Evolutionary conservation across 2,113 vertebrate species (phyloP).

Genomic region (Epinephelus lanceolatus): DNA sequence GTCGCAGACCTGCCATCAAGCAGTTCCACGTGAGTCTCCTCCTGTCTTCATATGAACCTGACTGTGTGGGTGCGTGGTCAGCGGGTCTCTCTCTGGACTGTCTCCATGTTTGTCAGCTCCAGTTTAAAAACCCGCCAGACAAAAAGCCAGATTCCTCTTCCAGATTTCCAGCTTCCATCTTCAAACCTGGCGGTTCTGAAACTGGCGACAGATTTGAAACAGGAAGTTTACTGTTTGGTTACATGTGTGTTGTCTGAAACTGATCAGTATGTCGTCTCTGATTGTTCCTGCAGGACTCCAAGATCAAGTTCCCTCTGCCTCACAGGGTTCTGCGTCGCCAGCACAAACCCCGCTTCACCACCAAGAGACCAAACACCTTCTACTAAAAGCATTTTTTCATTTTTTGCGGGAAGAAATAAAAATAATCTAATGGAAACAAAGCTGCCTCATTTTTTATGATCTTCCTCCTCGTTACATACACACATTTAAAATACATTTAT

Average conservation of each 20-base stretch:
- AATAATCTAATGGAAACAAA: neutral
- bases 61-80: too few species aligned
- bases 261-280: neutral
- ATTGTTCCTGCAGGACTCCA: conserved; percentile 89
- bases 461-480: too few species aligned
- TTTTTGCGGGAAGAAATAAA: conserved; percentile 84
- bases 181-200: conserved; percentile 71
- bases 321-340: conserved; percentile 96
- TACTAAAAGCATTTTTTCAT: conserved; percentile 83
- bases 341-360: conserved; percentile 98
- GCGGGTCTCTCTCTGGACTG: conserved; percentile 76
- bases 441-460: neutral
- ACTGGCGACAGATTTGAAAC: conserved; percentile 56
- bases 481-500: too few species aligned
- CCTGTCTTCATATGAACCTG: too few species aligned
- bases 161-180: conserved; percentile 71
- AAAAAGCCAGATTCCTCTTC: conserved; percentile 78
- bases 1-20: conserved; percentile 96
- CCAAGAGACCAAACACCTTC: conserved; percentile 99
- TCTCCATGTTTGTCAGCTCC: conserved; percentile 38
- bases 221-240: neutral
- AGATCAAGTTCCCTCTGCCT: conserved; percentile 99
- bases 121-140: conserved; percentile 60
- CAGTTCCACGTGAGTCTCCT: conserved; percentile 95
- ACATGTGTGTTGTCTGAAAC: neutral